Evolutionary conservation across 2,888 invertebrate genomes (phyloP), one percentile per base, ranked within the genome.

Genomic region (Boloria selene): DNA sequence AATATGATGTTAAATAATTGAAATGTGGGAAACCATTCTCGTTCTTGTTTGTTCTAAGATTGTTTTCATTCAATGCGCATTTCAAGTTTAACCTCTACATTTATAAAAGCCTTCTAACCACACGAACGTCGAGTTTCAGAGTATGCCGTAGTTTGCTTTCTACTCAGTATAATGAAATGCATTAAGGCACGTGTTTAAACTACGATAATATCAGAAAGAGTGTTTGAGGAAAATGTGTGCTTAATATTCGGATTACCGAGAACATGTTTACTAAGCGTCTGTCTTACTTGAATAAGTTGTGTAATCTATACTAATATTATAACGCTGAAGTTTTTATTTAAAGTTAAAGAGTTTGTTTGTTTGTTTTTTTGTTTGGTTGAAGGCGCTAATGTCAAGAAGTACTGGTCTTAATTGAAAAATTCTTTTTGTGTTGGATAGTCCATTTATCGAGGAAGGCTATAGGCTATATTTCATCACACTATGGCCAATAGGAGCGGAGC

Each of bases 131-230:
- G 62, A 65, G 56, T 53, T 66, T 53, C 52, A 44, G 53, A 17
- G 62, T 62, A 14, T 45, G 55, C 55, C 59, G 51, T 45, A 60
- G 59, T 55, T 63, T 58, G 52, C 63, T 69, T 55, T 66, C 51
- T 69, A 69, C 63, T 69, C 63, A 51, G 44, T n/a, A 66, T 63
- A 58, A 64, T 66, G 55, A 60, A 65, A 65, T 64, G 63, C 60
- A 61, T 51, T 60, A 50, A 63, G 45, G 56, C 22, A 45, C 45
- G 45, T 56, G 56, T 26, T 56, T 56, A 56, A 56, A 56, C 56
- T 56, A 13, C 44, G 56, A 56, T 56, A 45, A 56, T 56, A 56
- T 56, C 16, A 45, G 44, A 45, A 56, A 56, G n/a, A 56, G 45
- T 56, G 56, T 56, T 56, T 56, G 56, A 16, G 22, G 45, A 45